Base-by-base conservation (phyloP, 2,888 invertebrate genomes). In the Microplitis manilae region DNA sequence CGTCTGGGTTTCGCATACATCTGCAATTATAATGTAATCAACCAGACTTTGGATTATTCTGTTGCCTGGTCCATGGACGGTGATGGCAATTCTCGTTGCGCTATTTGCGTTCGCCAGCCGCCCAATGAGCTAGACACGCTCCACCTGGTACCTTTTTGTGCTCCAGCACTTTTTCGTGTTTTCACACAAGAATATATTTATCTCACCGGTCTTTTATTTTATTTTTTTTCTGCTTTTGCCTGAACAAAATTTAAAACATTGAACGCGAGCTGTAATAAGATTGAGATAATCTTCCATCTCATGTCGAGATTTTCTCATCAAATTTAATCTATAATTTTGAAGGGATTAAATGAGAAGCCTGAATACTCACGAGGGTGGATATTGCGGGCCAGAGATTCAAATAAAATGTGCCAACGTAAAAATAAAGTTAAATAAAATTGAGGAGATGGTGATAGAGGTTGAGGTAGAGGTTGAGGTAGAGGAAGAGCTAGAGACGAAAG, bases 1-100 rank as follows among this genome's bases (percentile, higher is more conserved):
- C 73, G 30, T 69, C 73, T 69, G 67, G 15, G 76, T 64, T 76
- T 77, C 73, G 77, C 80, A 79, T 78, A 80, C 82, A 82, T 82
- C 82, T 82, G 82, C 82, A 82, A 81, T 82, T 82, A 82, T 82
- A 82, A 82, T 82, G 82, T 81, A 82, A 82, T 82, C 82, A 82
- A 68, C 71, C 73, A 69, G 80, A 80, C 79, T 81, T 78, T 76
- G 73, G 77, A 82, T 80, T 81, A 81, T 81, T 79, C 78, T 77
- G 70, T 77, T 77, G 73, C 68, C 69, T 79, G 73, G 75, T 78
- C 79, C 74, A 71, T 62, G 61, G 68, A 50, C 50, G 13, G 50
- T 2, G 50, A 13, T 50, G 50, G 50, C 30, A 38, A 73, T 71
- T 65, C 62, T 74, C 73, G 68, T 73, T 68, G 65, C 67, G 69